Evolutionary conservation across 2,113 vertebrate species (phyloP), one percentile per base, ranked within the genome.

Genomic region (Nettapus auritus): DNA sequence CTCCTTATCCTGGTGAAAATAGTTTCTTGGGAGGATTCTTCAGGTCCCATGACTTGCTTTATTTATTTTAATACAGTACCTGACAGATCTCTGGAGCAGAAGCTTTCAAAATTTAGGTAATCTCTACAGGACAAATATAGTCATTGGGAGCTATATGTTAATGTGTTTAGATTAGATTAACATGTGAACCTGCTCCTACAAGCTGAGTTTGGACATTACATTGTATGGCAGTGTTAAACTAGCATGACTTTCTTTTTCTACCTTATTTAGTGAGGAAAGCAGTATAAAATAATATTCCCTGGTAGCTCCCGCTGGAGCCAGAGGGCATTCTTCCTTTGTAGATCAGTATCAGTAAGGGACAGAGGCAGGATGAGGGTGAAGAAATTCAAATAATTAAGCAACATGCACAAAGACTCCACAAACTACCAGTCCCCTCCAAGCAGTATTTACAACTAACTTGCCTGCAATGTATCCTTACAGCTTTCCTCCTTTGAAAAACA

Each of bases 401-500:
- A 82, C 21, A 75, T 3, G 8, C 33, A 57, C 7, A 60, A 89
- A 91, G 55, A 0, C 18, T 66, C 36, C 82, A 69, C 18, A 70
- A 57, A 57, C 36, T 62, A 25, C 0, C 2, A 86, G 46, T 68
- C 36, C 7, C 36, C 14, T 86, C 38, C n/a, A 17, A 88, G 33
- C 14, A 68, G 14, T 76, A 66, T 92, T 83, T 84, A 82, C 34
- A 3, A 4, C 50, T 84, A 75, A 64, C 44, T 93, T 84, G 42
- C 10, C n/a, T 42, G 48, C 38, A 73, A 92, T 81, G 42, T 75
- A 68, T 93, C 71, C 42, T 71, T 88, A 63, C 20, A 86, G 66
- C 20, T 81, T 78, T 84, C 42, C 25, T 71, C 29, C 94, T 97
- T 88, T 95, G 88, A 94, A 88, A 86, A 92, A 52, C 82, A 71